phyloP scores from a whole-genome alignment of 2,797 vertebrate species.

The Syncerus caffer region DNA sequence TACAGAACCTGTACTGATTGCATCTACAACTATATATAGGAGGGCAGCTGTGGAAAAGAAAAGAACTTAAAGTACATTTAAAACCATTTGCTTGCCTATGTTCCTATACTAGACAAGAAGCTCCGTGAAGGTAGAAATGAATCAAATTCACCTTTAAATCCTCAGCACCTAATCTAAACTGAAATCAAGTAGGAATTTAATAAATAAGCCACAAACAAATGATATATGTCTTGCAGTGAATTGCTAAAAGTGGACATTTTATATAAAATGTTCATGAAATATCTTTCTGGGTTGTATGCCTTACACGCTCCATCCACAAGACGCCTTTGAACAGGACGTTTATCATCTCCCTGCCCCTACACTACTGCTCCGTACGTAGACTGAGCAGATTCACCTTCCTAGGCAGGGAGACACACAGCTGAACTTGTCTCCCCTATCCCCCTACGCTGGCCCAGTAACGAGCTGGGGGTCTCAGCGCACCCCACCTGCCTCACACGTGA shows the following conservation, averaged over 20 bases:
- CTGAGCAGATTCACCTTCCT: not conserved
- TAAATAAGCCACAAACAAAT: fast-evolving
- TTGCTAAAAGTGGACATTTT: fast-evolving
- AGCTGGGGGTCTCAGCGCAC: fast-evolving
- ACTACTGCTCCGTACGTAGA: fast-evolving
- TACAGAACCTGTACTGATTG: fast-evolving
- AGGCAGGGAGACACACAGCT: fast-evolving
- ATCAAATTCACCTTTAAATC: not conserved
- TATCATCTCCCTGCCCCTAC: fast-evolving
- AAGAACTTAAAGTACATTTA: fast-evolving
- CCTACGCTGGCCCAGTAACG: fast-evolving
- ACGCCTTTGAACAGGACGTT: fast-evolving
- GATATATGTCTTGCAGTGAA: fast-evolving
- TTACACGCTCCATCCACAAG: fast-evolving
- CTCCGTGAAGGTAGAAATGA: not conserved
- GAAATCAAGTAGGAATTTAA: not conserved
- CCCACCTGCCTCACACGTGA: fast-evolving
- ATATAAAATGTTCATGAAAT: fast-evolving
- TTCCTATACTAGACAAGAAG: not conserved
- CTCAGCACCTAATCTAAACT: fast-evolving
- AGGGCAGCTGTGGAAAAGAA: not conserved
- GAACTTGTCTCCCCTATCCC: fast-evolving
- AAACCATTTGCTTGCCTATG: fast-evolving
- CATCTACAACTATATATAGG: not conserved
- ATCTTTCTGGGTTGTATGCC: fast-evolving